Evolutionary conservation across 2,113 vertebrate species (phyloP), one percentile per base, ranked within the genome.

Genomic region (Hippolais icterina): DNA sequence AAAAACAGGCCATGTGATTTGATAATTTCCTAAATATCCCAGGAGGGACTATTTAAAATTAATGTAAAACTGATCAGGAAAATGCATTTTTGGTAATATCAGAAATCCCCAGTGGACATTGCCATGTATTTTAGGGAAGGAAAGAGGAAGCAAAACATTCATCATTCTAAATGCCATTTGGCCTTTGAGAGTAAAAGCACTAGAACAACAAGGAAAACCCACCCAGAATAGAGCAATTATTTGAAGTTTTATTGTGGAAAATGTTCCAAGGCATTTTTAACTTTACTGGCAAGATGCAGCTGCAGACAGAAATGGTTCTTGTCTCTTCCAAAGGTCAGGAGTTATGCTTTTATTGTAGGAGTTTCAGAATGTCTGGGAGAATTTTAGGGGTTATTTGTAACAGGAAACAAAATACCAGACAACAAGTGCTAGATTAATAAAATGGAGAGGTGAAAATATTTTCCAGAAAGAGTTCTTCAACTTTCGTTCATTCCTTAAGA

Each of bases 251-350:
- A 65, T 23, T 54, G 23, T 14, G 50, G 52, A 72, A 83, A 93
- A 83, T 3, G 15, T 83, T 94, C 60, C 50, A 81, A 79, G 71
- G 18, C 41, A 71, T 54, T 91, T 90, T 82, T 68, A 72, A 71
- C 61, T 93, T 76, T 31, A 14, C 22, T 68, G 60, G 31, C 53
- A 85, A 79, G 74, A 37, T 52, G 84, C 74, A 91, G 28, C 49
- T 68, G 24, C 33, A 82, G 74, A 71, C 47, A 78, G 81, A 81
- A 81, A 70, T 46, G 56, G 63, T 41, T 82, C 84, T 41, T 79
- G 33, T 87, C 49, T 76, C 37, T 82, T 93, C 74, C 84, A 89
- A 93, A 89, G 87, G 81, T 44, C 56, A 96, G 85, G 56, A 59
- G 60, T 39, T 93, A 18, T 3, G 5, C 60, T 47, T 87, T 84